A percentile compares a stretch with the other conserved stretches of the same genome.
These are phyloP conservation scores for Megamerina dolium DNA, from an alignment of 2,888 invertebrate genomes.

Conservation along the genomic window DNA sequence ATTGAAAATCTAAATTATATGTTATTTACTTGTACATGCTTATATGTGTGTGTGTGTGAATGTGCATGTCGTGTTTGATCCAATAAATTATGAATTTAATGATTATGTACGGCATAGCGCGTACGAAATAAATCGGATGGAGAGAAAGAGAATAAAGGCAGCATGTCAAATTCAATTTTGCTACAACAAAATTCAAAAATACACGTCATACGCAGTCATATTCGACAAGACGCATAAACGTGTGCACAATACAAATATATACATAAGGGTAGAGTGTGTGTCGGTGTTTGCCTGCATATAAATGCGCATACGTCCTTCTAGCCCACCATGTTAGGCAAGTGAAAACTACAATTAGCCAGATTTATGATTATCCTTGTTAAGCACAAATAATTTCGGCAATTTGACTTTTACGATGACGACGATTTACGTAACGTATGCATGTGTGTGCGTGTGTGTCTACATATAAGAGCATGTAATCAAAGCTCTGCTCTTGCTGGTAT, in stretches of 20 bases:
- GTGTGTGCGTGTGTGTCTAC: too few relatives aligned
- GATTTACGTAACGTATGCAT: too few relatives aligned
- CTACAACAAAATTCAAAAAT: neutral
- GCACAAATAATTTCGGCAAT: constrained; percentile 44
- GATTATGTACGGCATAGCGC: constrained; percentile 29
- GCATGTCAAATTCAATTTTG: constrained; percentile 40
- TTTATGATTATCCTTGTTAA: constrained; percentile 47
- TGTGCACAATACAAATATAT: constrained; percentile 8
- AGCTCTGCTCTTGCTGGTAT: too few relatives aligned
- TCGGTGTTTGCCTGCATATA: constrained; percentile 2
- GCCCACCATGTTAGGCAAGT: neutral
- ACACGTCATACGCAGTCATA: constrained; percentile 7
- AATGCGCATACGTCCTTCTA: neutral
- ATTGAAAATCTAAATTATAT: too few relatives aligned
- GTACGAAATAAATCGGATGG: too few relatives aligned
- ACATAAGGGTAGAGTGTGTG: too few relatives aligned
- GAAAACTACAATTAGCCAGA: constrained; percentile 44
- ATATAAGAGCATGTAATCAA: too few relatives aligned
- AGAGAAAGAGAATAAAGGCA: too few relatives aligned
- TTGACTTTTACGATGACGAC: constrained; percentile 33
- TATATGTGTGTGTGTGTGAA: too few relatives aligned
- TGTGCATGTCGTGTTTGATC: constrained; percentile 4
- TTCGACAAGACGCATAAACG: constrained; percentile 15
- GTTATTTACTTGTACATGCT: too few relatives aligned
- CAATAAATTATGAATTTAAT: constrained; percentile 30